A percentile compares a stretch with the other conserved stretches of the same genome.
phyloP scores from a whole-genome alignment of 37 sponge, comb jelly and placozoan genomes.

The Theonella swinhoei region DNA sequence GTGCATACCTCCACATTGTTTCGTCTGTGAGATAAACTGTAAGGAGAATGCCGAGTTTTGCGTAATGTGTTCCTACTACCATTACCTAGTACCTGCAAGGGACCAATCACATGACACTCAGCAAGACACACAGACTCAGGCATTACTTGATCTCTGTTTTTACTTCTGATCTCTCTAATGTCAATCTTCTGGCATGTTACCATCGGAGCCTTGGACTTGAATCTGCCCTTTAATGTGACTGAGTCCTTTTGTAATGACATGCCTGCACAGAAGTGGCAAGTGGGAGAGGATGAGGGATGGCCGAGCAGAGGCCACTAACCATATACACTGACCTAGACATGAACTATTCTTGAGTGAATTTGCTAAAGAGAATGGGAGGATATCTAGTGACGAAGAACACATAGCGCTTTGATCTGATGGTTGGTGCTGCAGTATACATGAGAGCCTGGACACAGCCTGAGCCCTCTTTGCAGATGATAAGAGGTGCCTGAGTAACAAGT shows the following conservation, averaged over 20 bases:
- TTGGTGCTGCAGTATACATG: slow-evolving; percentile 39
- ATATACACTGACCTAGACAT: slow-evolving; percentile 24
- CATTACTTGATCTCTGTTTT: slow-evolving; percentile 18
- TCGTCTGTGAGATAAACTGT: neutral
- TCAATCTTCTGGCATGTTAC: slow-evolving; percentile 14
- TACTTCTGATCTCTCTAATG: slow-evolving; percentile 25
- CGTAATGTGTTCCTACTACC: neutral
- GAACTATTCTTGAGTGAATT: slow-evolving; percentile 32
- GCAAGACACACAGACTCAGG: no score
- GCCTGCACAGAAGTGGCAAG: neutral
- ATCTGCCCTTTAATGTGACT: neutral
- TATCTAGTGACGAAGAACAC: slow-evolving; percentile 42
- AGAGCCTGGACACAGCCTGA: slow-evolving; percentile 28
- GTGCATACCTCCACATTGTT: neutral
- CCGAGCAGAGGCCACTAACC: no score
- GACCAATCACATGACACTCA: no score
- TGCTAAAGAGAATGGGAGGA: slow-evolving; percentile 43
- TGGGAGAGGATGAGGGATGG: neutral
- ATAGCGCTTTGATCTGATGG: slow-evolving; percentile 25
- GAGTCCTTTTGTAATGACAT: neutral
- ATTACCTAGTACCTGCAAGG: neutral
- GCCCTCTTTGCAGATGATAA: slow-evolving; percentile 18
- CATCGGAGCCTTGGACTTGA: neutral
- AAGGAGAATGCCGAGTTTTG: neutral
- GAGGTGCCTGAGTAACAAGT: slow-evolving; percentile 37